Conservation (phyloP, 2,888 invertebrate species). For the Lepidocyrtoides sp. region DNA sequence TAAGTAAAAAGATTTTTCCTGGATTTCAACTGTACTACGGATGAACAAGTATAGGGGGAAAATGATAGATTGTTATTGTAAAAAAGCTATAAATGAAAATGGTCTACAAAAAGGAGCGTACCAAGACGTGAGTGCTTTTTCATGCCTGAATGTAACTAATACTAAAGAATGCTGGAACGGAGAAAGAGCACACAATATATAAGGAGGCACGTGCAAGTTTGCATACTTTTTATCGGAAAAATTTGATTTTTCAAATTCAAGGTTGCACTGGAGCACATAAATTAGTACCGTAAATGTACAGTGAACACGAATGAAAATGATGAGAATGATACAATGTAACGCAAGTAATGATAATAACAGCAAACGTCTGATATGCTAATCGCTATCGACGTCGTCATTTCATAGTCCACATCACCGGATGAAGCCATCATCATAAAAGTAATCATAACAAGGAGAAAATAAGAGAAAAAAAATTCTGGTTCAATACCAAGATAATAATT, state of each 20-base stretch:
- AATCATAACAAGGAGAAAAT: not conserved
- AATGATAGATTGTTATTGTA: constrained; percentile 5
- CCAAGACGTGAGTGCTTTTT: not conserved
- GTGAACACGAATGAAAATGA: no score
- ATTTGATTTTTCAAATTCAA: no score
- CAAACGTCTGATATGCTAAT: constrained; percentile 3
- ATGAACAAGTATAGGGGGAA: not conserved
- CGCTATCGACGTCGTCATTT: not conserved
- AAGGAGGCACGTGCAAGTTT: not conserved
- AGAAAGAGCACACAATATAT: not conserved
- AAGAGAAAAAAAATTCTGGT: not conserved
- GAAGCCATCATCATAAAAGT: not conserved
- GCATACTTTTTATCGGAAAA: not conserved
- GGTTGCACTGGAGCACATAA: no score
- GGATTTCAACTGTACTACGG: no score
- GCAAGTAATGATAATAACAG: not conserved
- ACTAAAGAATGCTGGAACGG: not conserved
- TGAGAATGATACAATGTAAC: not conserved
- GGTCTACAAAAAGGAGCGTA: not conserved
- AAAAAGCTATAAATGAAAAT: not conserved
- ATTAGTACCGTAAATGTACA: no score
- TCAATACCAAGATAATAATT: no score
- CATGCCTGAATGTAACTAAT: not conserved
- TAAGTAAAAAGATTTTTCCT: not conserved
- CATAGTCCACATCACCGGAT: not conserved